Percentiles rank a stretch among this genome's conserved stretches.
These are phyloP conservation scores for Trachurus trachurus DNA, from an alignment of 2,797 vertebrate species.

Conservation along the genomic window DNA sequence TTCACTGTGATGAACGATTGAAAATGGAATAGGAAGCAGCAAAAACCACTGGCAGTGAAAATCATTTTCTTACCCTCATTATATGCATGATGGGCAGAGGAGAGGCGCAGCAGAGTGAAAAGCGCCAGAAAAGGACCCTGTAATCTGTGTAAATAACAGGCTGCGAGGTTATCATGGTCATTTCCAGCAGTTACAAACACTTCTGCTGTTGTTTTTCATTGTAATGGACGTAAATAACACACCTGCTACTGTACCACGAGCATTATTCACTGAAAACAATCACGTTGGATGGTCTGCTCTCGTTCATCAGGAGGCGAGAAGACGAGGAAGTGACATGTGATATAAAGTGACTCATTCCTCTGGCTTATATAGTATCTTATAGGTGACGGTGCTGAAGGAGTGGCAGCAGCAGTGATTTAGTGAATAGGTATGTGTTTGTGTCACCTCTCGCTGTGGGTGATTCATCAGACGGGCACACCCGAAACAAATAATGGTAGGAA, in stretches of 20 bases:
- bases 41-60: slow-evolving; percentile 6
- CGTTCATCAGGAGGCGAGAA: background rate
- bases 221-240: background rate
- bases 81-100: background rate
- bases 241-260: background rate
- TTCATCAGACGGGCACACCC: too few species aligned
- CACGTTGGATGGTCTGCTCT: background rate
- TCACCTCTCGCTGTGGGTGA: too few species aligned
- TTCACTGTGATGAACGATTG: background rate
- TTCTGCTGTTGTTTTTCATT: background rate
- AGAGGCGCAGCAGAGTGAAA: background rate
- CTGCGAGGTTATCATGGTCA: background rate
- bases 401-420: too few species aligned
- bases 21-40: background rate
- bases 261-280: background rate
- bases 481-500: too few species aligned
- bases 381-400: too few species aligned
- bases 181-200: background rate
- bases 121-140: background rate
- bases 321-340: too few species aligned
- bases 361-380: background rate
- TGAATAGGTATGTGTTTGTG: too few species aligned
- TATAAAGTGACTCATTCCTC: background rate
- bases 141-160: background rate
- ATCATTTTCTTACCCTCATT: background rate